These are phyloP conservation scores for Tympanoctomys barrerae DNA, from an alignment of 2,797 vertebrate genomes.

Conservation along the genomic window DNA sequence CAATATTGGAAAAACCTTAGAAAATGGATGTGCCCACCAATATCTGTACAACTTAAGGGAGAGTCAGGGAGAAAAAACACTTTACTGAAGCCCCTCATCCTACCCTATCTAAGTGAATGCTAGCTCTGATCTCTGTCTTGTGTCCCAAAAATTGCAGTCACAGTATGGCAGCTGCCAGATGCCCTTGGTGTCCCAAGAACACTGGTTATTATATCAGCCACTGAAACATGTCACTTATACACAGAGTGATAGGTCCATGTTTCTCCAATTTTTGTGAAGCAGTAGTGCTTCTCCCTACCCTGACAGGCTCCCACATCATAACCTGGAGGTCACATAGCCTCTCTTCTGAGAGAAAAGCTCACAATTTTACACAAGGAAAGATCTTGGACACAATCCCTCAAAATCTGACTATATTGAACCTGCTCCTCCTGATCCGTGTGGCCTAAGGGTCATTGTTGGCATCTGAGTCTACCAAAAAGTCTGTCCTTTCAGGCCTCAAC, in stretches of 20 bases:
- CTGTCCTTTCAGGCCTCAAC: not conserved
- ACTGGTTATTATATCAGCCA: not conserved
- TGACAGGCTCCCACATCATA: not conserved
- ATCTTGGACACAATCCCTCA: too few species aligned
- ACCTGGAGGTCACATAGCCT: not conserved
- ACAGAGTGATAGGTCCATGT: not conserved
- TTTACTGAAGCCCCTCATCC: not conserved
- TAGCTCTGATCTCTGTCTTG: not conserved
- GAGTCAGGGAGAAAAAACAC: not conserved
- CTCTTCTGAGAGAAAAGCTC: not conserved
- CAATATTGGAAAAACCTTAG: not conserved
- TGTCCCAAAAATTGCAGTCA: not conserved
- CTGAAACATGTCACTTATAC: not conserved
- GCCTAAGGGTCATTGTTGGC: not conserved
- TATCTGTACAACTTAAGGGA: not conserved
- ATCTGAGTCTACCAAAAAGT: not conserved
- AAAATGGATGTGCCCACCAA: too few species aligned
- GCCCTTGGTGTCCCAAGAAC: not conserved
- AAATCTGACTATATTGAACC: not conserved
- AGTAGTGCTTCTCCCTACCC: not conserved
- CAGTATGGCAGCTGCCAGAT: not conserved
- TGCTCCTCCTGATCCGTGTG: too few species aligned
- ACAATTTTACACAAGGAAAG: not conserved
- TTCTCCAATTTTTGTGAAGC: not conserved
- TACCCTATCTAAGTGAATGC: not conserved